phyloP scores from a whole-genome alignment of 2,888 invertebrate species.

The Cosmia pyralina region DNA sequence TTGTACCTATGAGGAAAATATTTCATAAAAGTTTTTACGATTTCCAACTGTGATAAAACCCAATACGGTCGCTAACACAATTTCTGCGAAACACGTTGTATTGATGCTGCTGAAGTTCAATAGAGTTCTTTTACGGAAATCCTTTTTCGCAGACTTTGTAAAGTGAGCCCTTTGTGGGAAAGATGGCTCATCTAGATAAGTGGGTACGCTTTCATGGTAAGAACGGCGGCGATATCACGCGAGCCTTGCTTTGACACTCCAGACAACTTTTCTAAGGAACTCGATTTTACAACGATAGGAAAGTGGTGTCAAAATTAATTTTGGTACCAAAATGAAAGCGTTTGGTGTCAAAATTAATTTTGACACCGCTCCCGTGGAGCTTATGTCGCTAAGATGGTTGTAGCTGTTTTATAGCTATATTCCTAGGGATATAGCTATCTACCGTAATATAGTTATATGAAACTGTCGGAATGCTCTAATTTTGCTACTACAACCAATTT shows the following conservation, averaged over 20 bases:
- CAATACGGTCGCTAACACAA: slow-evolving; percentile 53
- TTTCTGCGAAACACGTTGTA: slow-evolving; percentile 55
- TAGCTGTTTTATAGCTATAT: no score
- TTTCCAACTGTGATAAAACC: slow-evolving; percentile 28
- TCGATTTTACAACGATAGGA: slow-evolving; percentile 54
- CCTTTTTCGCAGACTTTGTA: slow-evolving; percentile 74
- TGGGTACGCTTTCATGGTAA: slow-evolving; percentile 81
- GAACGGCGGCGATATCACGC: slow-evolving; percentile 66
- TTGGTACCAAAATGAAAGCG: slow-evolving; percentile 10
- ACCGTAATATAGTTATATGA: no score
- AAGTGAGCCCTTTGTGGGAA: slow-evolving; percentile 76
- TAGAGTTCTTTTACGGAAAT: slow-evolving; percentile 73
- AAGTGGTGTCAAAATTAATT: slow-evolving; percentile 55
- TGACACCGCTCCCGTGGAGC: slow-evolving; percentile 10
- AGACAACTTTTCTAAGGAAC: slow-evolving; percentile 62
- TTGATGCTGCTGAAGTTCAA: slow-evolving; percentile 69
- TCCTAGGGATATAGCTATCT: no score
- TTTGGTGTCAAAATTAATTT: slow-evolving; percentile 57
- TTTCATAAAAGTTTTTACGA: slow-evolving; percentile 11
- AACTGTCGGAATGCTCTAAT: no score
- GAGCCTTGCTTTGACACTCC: slow-evolving; percentile 66
- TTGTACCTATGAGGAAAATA: slow-evolving; percentile 18
- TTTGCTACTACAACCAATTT: no score
- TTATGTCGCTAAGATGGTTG: no score
- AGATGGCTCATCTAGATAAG: slow-evolving; percentile 89